Conservation (phyloP, 2,797 vertebrate genomes). For the Moxostoma hubbsi region DNA sequence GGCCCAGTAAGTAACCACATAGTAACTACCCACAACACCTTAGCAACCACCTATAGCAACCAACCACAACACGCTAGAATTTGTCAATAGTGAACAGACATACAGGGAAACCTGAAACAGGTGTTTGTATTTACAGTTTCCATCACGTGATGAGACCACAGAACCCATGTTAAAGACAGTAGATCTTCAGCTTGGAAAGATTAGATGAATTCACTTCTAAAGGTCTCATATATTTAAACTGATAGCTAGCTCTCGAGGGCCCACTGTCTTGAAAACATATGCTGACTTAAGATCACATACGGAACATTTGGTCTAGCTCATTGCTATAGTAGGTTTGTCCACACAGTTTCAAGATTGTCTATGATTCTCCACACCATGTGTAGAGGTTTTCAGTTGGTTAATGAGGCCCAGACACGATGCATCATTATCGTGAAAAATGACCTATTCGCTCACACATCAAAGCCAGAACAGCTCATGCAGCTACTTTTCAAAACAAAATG, state of each 20-base stretch:
- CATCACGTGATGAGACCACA: background rate
- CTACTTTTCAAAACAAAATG: background rate
- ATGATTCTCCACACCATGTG: conserved; percentile 35
- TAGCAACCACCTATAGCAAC: background rate
- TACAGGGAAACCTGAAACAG: conserved; percentile 8
- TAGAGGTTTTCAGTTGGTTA: conserved; percentile 21
- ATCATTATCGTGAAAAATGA: conserved; percentile 49
- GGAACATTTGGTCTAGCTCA: background rate
- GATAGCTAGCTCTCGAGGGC: conserved; percentile 8
- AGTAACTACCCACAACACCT: background rate
- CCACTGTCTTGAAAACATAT: conserved; percentile 13
- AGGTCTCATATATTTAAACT: conserved; percentile 12
- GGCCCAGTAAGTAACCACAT: too few species aligned
- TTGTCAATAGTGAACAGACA: background rate
- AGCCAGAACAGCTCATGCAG: conserved; percentile 12
- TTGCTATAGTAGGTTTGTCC: conserved; percentile 11
- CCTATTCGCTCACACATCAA: conserved; percentile 33
- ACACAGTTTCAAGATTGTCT: conserved; percentile 8
- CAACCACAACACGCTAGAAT: background rate
- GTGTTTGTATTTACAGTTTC: conserved; percentile 7
- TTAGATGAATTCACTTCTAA: conserved; percentile 18
- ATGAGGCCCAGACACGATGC: conserved; percentile 43
- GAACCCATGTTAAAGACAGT: conserved; percentile 7
- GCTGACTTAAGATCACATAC: conserved; percentile 16
- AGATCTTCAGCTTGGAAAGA: conserved; percentile 19